phyloP scores from a whole-genome alignment of 2,888 invertebrate species.

The Eueremaeus valkanovi region DNA sequence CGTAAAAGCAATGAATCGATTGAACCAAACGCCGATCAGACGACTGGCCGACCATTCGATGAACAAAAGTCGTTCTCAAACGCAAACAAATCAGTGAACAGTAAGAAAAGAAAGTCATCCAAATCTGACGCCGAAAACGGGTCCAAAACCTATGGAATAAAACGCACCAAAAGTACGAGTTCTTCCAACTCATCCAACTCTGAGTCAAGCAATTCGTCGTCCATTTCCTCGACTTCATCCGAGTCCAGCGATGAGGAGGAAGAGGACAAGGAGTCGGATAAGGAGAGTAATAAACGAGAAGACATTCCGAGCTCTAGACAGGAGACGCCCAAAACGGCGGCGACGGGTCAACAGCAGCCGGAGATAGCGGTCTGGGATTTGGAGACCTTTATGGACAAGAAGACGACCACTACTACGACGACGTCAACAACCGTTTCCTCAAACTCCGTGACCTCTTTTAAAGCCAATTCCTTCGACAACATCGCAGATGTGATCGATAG shows the following conservation, averaged over 20 bases:
- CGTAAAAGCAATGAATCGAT: conserved; percentile 1
- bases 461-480: conserved; percentile 15
- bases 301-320: neutral
- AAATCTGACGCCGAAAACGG: conserved; percentile 31
- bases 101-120: conserved; percentile 23
- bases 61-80: conserved; percentile 13
- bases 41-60: conserved; percentile 9
- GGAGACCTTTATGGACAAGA: conserved; percentile 37
- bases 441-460: neutral
- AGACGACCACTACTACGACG: conserved; percentile 25
- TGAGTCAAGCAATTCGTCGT: conserved; percentile 36
- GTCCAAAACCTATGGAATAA: conserved; percentile 21
- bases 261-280: conserved; percentile 35
- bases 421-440: conserved; percentile 10
- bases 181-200: conserved; percentile 39
- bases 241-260: conserved; percentile 38
- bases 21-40: conserved; percentile 26
- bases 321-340: conserved; percentile 28
- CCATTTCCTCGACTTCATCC: conserved; percentile 34
- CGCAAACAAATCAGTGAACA: neutral
- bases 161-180: conserved; percentile 31
- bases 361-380: conserved; percentile 39
- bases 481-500: conserved; percentile 38
- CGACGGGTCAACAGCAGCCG: conserved; percentile 30
- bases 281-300: conserved; percentile 13